These are phyloP conservation scores for Mystacornis crossleyi DNA, from an alignment of 2,113 vertebrate genomes.

Conservation along the genomic window DNA sequence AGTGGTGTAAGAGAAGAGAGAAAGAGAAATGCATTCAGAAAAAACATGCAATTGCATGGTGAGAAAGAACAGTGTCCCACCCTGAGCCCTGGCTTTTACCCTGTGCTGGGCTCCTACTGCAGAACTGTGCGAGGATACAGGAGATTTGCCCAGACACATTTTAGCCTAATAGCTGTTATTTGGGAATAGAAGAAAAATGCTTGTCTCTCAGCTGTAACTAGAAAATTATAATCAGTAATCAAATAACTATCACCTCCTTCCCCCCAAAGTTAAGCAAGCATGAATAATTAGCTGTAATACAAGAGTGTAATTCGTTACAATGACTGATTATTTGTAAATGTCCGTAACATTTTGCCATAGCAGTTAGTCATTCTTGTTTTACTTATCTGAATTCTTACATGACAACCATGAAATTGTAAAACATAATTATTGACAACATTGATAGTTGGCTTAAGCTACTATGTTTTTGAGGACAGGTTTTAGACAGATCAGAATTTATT, in stretches of 20 bases:
- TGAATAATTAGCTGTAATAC: slow-evolving; percentile 35
- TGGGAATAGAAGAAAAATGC: slow-evolving; percentile 29
- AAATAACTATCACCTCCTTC: not conserved
- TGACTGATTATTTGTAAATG: slow-evolving; percentile 43
- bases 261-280: slow-evolving; percentile 12
- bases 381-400: slow-evolving; percentile 39
- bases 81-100: not conserved
- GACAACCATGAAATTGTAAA: slow-evolving; percentile 37
- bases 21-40: not conserved
- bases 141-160: not conserved
- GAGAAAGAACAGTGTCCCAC: not conserved
- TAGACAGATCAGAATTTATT: not conserved
- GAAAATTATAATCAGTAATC: slow-evolving; percentile 47
- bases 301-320: slow-evolving; percentile 31
- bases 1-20: not conserved
- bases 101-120: not conserved
- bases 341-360: not conserved
- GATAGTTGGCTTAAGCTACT: not conserved
- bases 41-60: not conserved
- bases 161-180: slow-evolving; percentile 26
- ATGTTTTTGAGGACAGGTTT: not conserved
- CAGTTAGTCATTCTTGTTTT: slow-evolving; percentile 43
- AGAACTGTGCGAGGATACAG: not conserved
- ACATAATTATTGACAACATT: slow-evolving; percentile 12
- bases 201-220: slow-evolving; percentile 14